Evolutionary conservation across 1,140 invertebrate species (phyloP).

Genomic region (Ooceraea biroi): DNA sequence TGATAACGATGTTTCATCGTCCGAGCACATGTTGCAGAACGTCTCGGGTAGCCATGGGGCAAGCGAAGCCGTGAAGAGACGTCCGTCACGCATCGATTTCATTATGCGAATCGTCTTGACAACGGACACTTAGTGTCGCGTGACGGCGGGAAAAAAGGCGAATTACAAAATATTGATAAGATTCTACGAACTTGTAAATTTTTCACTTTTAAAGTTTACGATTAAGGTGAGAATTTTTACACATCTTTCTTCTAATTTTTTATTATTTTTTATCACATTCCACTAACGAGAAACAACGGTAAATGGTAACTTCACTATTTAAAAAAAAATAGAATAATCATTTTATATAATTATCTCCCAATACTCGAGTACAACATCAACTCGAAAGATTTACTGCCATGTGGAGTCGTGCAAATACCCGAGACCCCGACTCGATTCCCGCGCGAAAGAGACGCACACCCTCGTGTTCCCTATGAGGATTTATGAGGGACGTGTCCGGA

Average conservation of each 20-base stretch:
- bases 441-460: constrained; percentile 11
- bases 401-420: no score
- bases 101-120: constrained; percentile 41
- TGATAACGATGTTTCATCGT: constrained; percentile 7
- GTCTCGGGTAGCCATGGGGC: constrained; percentile 60
- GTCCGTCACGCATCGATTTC: constrained; percentile 44
- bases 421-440: constrained; percentile 31
- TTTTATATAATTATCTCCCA: no score
- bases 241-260: background rate
- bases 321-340: no score
- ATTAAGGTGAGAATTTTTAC: background rate
- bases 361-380: no score
- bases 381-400: no score
- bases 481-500: constrained; percentile 43
- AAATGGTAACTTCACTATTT: no score
- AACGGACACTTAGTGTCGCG: constrained; percentile 9
- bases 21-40: constrained; percentile 55
- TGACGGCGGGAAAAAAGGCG: constrained; percentile 30
- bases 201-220: background rate
- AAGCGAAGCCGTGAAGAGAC: no score
- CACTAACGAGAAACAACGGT: no score
- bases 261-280: background rate
- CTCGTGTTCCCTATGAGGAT: constrained; percentile 23
- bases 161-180: constrained; percentile 26
- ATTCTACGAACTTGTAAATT: background rate